Conservation (phyloP, 2,888 invertebrate genomes). For the Barypeithes pellucidus region DNA sequence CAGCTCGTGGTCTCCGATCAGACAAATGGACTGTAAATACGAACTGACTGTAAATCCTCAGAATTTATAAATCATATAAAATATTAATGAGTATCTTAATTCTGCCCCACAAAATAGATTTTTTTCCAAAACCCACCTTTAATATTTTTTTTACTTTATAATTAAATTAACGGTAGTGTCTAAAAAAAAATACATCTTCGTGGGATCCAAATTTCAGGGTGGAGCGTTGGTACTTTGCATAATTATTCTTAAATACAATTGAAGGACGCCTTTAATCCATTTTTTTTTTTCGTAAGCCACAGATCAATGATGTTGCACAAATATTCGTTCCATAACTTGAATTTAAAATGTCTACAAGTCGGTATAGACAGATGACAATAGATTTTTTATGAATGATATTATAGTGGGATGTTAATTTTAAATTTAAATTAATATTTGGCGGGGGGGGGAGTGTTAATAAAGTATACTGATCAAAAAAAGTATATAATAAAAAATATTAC, state of each 20-base stretch:
- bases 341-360: conserved; percentile 12
- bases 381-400: conserved; percentile 12
- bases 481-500: background rate
- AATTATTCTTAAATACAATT: conserved; percentile 28
- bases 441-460: background rate
- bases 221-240: conserved; percentile 9
- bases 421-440: conserved; percentile 1
- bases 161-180: background rate
- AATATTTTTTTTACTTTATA: too few relatives aligned
- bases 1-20: too few relatives aligned
- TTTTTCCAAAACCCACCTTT: too few relatives aligned
- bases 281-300: conserved; percentile 20
- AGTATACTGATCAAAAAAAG: background rate
- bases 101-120: too few relatives aligned
- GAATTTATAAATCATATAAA: too few relatives aligned
- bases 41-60: too few relatives aligned
- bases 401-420: background rate
- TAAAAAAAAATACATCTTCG: too few relatives aligned
- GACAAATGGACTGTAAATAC: too few relatives aligned
- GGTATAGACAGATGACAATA: conserved; percentile 20
- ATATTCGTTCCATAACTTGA: conserved; percentile 9
- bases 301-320: conserved; percentile 27
- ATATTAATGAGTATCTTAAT: too few relatives aligned
- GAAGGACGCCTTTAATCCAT: conserved; percentile 26
- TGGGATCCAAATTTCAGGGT: conserved; percentile 12